These are phyloP conservation scores for Bovichtus diacanthus DNA, from an alignment of 2,797 vertebrate genomes.

Conservation along the genomic window DNA sequence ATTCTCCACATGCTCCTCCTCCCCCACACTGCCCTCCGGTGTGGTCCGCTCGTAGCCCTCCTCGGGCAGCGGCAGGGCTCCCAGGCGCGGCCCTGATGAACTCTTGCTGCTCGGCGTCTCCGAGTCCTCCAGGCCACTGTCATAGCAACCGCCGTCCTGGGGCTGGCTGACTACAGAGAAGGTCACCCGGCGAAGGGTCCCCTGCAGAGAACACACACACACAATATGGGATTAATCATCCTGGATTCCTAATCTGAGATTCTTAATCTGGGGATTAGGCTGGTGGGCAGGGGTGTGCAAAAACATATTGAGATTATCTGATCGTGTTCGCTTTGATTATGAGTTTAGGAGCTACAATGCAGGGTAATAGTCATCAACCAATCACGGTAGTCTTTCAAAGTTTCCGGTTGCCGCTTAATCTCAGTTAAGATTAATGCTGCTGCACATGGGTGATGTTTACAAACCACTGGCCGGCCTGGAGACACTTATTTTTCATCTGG, in stretches of 20 bases:
- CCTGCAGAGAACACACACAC: constrained; percentile 82
- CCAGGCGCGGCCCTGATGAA: constrained; percentile 95
- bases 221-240: constrained; percentile 83
- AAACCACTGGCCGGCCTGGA: constrained; percentile 46
- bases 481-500: constrained; percentile 56
- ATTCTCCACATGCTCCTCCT: constrained; percentile 99
- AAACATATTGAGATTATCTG: constrained; percentile 81
- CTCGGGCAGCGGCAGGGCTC: constrained; percentile 96
- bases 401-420: constrained; percentile 74
- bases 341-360: constrained; percentile 70
- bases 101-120: constrained; percentile 99
- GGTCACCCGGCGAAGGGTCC: constrained; percentile 97
- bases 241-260: constrained; percentile 75
- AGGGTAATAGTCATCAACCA: constrained; percentile 76
- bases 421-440: constrained; percentile 72
- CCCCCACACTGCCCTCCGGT: constrained; percentile 98
- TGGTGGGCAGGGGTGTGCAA: constrained; percentile 57
- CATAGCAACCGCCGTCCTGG: constrained; percentile 97
- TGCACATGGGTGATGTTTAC: constrained; percentile 72
- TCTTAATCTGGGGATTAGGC: constrained; percentile 78
- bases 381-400: constrained; percentile 58
- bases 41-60: constrained; percentile 98
- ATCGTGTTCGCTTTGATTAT: constrained; percentile 77
- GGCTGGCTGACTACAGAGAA: constrained; percentile 98
- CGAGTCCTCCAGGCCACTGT: constrained; percentile 98